Conservation (phyloP, 2,113 vertebrate genomes). For the Gracilinanus agilis region DNA sequence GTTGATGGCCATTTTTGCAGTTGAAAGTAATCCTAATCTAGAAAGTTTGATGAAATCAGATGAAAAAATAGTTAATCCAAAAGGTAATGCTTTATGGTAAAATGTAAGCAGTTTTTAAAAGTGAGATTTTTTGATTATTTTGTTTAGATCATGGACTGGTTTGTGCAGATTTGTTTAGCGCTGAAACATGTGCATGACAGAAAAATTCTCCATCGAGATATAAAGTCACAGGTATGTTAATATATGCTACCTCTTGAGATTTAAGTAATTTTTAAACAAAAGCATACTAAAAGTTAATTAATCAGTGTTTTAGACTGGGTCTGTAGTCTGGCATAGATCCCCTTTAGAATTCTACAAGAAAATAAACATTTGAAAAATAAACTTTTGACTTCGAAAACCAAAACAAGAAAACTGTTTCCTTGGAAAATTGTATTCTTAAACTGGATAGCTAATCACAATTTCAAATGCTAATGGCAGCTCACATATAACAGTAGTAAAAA, state of each 20-base stretch:
- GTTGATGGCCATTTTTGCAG: slow-evolving; percentile 22
- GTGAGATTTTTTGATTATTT: slow-evolving; percentile 46
- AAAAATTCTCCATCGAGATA: slow-evolving; percentile 98
- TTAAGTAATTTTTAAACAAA: not conserved
- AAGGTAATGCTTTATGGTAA: not conserved
- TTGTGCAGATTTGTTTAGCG: slow-evolving; percentile 98
- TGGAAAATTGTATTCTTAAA: not conserved
- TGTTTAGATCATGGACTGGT: slow-evolving; percentile 96
- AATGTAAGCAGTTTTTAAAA: slow-evolving; percentile 48
- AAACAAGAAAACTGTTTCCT: not conserved
- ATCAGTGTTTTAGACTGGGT: not conserved
- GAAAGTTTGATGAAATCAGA: slow-evolving; percentile 30
- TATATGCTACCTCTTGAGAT: not conserved
- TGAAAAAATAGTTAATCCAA: not conserved
- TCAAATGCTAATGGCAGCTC: not conserved
- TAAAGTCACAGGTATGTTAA: slow-evolving; percentile 96
- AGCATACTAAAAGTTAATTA: not conserved
- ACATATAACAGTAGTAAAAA: not conserved
- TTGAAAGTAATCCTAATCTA: slow-evolving; percentile 41
- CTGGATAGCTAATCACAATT: not conserved
- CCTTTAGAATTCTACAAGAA: not conserved
- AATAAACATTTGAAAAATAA: not conserved
- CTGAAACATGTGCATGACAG: slow-evolving; percentile 97
- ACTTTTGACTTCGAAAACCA: not conserved
- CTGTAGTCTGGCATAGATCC: not conserved